Evolutionary conservation across 2,113 vertebrate genomes (phyloP).

Genomic region (Machaerirhynchus nigripectus): DNA sequence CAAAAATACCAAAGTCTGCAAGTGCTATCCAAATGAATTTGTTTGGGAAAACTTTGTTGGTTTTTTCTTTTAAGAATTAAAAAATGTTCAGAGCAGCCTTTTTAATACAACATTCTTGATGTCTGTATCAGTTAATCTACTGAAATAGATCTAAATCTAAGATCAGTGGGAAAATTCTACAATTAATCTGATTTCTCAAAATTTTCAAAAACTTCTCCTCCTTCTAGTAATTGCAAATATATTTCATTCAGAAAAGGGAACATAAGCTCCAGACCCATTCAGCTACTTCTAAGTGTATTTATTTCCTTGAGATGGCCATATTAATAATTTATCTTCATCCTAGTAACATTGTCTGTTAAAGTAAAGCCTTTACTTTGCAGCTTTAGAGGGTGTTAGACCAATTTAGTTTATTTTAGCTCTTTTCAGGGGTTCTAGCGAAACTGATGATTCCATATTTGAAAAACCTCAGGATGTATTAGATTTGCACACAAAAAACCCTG

Average conservation of each 20-base stretch:
- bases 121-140: neutral
- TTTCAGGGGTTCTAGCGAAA: neutral
- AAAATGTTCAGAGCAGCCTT: fast-evolving
- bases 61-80: neutral
- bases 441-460: neutral
- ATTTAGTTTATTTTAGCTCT: neutral
- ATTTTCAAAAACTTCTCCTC: neutral
- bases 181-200: neutral
- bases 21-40: neutral
- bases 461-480: neutral
- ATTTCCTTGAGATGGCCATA: neutral
- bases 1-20: neutral
- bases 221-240: neutral
- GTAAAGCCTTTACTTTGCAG: neutral
- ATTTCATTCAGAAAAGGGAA: neutral
- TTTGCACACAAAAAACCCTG: neutral
- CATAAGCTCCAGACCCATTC: neutral
- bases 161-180: neutral
- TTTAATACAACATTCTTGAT: neutral
- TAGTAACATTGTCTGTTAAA: neutral
- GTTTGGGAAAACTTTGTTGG: neutral
- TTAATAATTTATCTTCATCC: neutral
- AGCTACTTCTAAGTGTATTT: neutral
- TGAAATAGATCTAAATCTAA: neutral
- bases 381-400: neutral